Conservation (phyloP, 1,140 invertebrate species). For the Alviniconcha marisindica region DNA sequence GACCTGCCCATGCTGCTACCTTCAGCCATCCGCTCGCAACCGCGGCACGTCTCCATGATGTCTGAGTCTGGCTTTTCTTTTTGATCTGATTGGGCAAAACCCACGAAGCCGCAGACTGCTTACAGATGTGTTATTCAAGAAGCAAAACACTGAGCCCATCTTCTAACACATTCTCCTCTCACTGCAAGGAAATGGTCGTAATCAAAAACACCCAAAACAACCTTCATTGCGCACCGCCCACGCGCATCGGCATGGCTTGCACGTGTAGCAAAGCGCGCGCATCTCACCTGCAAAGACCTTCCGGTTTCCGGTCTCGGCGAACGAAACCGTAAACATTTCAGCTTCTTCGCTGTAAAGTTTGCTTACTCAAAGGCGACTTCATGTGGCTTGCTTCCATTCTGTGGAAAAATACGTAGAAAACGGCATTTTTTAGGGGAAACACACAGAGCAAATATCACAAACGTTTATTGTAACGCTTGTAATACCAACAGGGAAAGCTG, state of each 20-base stretch:
- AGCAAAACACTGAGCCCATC: constrained; percentile 2
- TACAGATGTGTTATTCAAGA: constrained; percentile 6
- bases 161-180: background rate
- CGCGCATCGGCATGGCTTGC: constrained; percentile 10
- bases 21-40: no score
- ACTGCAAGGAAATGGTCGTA: background rate
- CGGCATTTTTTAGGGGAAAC: constrained; percentile 11
- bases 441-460: background rate
- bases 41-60: no score
- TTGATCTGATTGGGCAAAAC: no score
- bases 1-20: no score
- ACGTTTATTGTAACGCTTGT: constrained; percentile 4
- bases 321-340: constrained; percentile 10
- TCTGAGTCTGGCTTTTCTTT: no score
- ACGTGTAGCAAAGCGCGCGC: constrained; percentile 17
- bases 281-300: constrained; percentile 28
- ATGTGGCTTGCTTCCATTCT: constrained; percentile 1
- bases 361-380: constrained; percentile 25
- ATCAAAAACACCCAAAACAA: background rate
- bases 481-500: background rate
- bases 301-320: constrained; percentile 18
- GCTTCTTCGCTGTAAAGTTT: background rate
- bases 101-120: no score
- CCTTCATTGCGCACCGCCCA: constrained; percentile 22
- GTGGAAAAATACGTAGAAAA: background rate